These are phyloP conservation scores for Chiloscyllium punctatum DNA, from an alignment of 2,797 vertebrate species.

Conservation along the genomic window DNA sequence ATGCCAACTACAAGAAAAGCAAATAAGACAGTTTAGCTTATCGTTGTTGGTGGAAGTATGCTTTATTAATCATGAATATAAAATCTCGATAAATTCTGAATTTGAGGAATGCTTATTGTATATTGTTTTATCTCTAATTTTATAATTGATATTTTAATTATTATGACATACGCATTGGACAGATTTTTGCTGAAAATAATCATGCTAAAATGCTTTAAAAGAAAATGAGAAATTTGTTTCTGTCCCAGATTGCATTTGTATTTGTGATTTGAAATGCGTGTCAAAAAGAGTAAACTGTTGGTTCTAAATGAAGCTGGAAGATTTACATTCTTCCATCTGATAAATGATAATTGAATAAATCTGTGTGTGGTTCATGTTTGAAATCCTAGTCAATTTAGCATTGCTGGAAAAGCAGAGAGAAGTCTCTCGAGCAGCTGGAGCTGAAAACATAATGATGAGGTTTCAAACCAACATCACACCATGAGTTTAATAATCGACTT, in stretches of 20 bases:
- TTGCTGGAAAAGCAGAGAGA: neutral
- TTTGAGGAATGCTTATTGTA: neutral
- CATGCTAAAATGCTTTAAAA: neutral
- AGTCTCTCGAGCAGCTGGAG: neutral
- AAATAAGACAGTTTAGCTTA: neutral
- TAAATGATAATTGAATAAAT: conserved; percentile 10
- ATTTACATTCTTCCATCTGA: conserved; percentile 16
- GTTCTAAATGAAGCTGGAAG: neutral
- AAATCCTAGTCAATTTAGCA: neutral
- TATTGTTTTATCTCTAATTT: neutral
- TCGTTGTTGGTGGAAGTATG: neutral
- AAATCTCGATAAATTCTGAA: neutral
- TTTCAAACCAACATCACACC: conserved; percentile 27
- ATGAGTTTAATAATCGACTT: neutral
- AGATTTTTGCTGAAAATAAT: neutral
- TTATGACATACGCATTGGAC: neutral
- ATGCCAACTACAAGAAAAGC: neutral
- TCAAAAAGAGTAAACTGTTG: neutral
- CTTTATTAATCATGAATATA: neutral
- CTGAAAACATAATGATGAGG: conserved; percentile 14
- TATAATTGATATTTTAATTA: neutral
- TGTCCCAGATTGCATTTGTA: neutral
- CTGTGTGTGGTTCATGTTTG: neutral
- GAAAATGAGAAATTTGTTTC: neutral
- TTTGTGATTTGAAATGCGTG: neutral